A percentile compares a stretch with the other conserved stretches of the same genome.
These are phyloP conservation scores for Microctonus aethiopoides DNA, from an alignment of 2,888 invertebrate genomes.

Conservation along the genomic window DNA sequence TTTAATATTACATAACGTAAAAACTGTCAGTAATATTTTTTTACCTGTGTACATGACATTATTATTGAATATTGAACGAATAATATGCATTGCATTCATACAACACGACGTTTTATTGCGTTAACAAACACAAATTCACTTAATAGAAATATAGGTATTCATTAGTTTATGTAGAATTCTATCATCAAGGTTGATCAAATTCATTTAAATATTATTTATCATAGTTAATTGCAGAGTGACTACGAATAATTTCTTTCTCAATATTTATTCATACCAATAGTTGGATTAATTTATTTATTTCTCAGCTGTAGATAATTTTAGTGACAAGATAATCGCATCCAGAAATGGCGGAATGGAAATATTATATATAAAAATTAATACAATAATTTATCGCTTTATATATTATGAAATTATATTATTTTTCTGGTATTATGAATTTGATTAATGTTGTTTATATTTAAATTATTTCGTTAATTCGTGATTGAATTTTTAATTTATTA, in stretches of 20 bases:
- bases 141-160: not conserved
- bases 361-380: not conserved
- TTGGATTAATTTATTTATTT: not conserved
- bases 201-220: not conserved
- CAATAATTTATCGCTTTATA: not conserved
- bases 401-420: not conserved
- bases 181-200: not conserved
- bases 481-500: too few relatives aligned
- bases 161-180: not conserved
- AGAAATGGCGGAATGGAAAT: not conserved
- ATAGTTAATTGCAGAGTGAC: not conserved
- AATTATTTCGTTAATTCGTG: too few relatives aligned
- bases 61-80: too few relatives aligned
- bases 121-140: not conserved
- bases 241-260: not conserved
- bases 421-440: not conserved
- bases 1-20: not conserved
- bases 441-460: too few relatives aligned
- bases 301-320: not conserved
- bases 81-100: not conserved
- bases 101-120: not conserved
- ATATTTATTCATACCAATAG: not conserved
- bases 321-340: not conserved
- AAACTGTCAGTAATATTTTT: not conserved
- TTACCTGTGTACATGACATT: not conserved